Base-by-base conservation (phyloP, 1,140 invertebrate genomes). In the Dreissena rostriformis region DNA sequence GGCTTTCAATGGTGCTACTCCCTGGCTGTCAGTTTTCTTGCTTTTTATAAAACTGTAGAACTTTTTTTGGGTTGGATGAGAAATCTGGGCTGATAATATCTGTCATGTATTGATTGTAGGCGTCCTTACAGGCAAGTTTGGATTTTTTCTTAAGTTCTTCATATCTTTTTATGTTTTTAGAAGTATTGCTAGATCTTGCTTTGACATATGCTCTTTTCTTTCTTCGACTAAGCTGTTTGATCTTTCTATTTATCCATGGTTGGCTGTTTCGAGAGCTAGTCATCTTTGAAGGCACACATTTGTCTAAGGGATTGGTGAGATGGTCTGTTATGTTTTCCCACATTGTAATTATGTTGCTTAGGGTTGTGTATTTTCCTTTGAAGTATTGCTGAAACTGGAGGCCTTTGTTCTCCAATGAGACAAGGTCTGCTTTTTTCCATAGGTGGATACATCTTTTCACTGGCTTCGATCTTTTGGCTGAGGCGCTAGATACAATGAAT, bases 351-450 rank as follows among this genome's bases (percentile, higher is more conserved):
- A 49, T 67, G 57, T 77, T 15, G 63, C 75, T 77, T 29, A 26
- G 15, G 26, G 24, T 57, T 26, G 55, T 57, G 55, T 26, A 75
- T 14, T 0, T 57, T 22, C 63, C 15, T 17, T 17, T 10, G 24
- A 75, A 75, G 8, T 11, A 26, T 26, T 19, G 39, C 39, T 39
- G 39, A 39, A 39, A 39, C 39, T 39, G 39, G 39, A 39, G 39
- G 39, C 72, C 57, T 28, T 65, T 63, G 61, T 15, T n/a, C 24
- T 65, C 51, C 57, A 76, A 19, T 2, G 15, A 7, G 11, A 49
- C 57, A 14, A 76, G 61, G 17, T 76, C 73, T 19, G 76, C 76
- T 78, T 78, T 39, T n/a, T 68, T 78, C 65, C 76, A 78, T 53
- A 67, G 39, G 28, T 78, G 29, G 10, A 68, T 78, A 26, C n/a